A percentile compares a stretch with the other conserved stretches of the same genome.
Conservation (phyloP, 30 jellyfish, hydroid and myxozoan species). For the Cassiopea xamachana region DNA sequence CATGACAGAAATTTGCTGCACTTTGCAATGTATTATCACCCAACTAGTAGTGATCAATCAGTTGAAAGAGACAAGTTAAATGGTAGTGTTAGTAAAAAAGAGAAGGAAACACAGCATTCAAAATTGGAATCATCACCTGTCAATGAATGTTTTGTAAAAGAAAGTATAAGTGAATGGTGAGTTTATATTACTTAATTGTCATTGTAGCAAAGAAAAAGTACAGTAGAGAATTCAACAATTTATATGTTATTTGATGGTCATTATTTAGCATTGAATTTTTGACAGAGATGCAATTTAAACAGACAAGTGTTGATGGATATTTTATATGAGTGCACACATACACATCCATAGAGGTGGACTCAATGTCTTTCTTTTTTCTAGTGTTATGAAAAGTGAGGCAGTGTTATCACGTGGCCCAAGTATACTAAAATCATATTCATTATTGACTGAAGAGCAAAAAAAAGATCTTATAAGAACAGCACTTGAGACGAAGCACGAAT, state of each 20-base stretch:
- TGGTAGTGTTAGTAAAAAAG: not conserved
- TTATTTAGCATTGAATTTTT: too few species aligned
- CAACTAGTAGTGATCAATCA: slow-evolving; percentile 6
- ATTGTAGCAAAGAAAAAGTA: not conserved
- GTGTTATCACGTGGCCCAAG: slow-evolving; percentile 74
- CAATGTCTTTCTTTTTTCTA: not conserved
- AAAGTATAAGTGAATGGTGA: slow-evolving; percentile 2
- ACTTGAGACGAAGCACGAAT: slow-evolving; percentile 61
- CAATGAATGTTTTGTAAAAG: slow-evolving; percentile 9
- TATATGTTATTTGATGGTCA: too few species aligned
- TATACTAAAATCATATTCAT: slow-evolving; percentile 62
- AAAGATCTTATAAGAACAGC: slow-evolving; percentile 67
- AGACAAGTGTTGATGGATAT: too few species aligned
- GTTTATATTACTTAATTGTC: not conserved
- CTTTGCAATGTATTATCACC: slow-evolving; percentile 74
- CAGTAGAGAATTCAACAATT: too few species aligned
- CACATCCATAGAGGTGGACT: too few species aligned
- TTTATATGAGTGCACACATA: too few species aligned
- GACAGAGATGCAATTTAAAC: too few species aligned
- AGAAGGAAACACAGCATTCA: not conserved
- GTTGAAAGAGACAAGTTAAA: not conserved
- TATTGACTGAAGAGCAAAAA: slow-evolving; percentile 68
- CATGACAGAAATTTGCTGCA: slow-evolving; percentile 62
- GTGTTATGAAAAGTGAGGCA: slow-evolving; percentile 41
- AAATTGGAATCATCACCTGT: not conserved